phyloP scores from a whole-genome alignment of 2,797 vertebrate genomes.

The Myotis planiceps region DNA sequence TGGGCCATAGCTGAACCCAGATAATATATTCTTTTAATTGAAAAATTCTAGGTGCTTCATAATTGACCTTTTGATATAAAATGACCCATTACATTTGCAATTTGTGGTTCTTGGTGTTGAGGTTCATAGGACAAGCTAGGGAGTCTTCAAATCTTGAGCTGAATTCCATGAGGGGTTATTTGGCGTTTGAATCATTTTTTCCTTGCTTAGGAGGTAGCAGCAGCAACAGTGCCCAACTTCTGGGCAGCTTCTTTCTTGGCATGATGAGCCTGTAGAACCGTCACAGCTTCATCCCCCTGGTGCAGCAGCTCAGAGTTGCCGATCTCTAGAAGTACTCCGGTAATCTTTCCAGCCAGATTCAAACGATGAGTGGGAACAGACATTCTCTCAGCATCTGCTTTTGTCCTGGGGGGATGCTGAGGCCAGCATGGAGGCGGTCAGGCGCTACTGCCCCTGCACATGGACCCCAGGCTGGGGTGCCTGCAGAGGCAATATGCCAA shows the following conservation, averaged over 20 bases:
- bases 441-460: conserved; percentile 97
- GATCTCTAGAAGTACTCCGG: conserved; percentile 98
- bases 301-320: conserved; percentile 97
- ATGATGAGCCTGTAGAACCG: not conserved
- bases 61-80: not conserved
- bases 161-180: not conserved
- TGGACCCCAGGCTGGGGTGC: conserved; percentile 96
- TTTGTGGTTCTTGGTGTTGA: not conserved
- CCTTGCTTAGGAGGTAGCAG: too few relatives aligned
- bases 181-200: not conserved
- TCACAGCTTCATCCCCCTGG: not conserved
- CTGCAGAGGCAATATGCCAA: conserved; percentile 94
- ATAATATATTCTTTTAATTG: not conserved
- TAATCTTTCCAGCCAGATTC: conserved; percentile 97
- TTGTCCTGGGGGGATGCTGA: conserved; percentile 98
- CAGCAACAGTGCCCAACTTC: not conserved
- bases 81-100: not conserved
- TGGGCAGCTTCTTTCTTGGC: not conserved
- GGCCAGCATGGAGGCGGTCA: conserved; percentile 97
- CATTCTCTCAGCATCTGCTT: conserved; percentile 99
- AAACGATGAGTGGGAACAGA: conserved; percentile 96
- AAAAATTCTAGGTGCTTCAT: not conserved
- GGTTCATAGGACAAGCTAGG: not conserved
- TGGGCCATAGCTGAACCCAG: not conserved
- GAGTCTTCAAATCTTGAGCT: not conserved